These are phyloP conservation scores for Actias luna DNA, from an alignment of 2,888 invertebrate species.

Conservation along the genomic window DNA sequence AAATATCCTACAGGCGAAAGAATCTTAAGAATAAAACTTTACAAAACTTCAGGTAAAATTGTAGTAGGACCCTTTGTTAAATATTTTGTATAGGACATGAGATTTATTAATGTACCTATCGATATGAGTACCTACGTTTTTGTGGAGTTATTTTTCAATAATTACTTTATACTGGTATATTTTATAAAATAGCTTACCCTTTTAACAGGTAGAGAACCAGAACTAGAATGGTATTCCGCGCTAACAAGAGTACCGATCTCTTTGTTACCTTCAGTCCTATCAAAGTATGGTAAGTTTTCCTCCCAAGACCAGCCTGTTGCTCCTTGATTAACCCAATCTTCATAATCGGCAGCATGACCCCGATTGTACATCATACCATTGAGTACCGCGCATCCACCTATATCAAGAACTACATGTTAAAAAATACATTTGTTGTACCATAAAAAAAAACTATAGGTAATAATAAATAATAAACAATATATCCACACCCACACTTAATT, in stretches of 20 bases:
- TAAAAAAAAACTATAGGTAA: no score
- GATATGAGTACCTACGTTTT: no score
- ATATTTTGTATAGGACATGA: no score
- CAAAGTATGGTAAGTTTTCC: conserved; percentile 85
- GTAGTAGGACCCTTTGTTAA: no score
- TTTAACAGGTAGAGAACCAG: conserved; percentile 81
- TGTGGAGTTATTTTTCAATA: neutral
- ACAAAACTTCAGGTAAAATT: no score
- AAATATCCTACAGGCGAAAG: no score
- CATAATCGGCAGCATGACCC: conserved; percentile 86
- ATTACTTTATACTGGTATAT: neutral
- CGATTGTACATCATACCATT: conserved; percentile 92
- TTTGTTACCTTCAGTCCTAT: conserved; percentile 83
- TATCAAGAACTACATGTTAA: neutral
- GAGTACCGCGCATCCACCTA: conserved; percentile 86
- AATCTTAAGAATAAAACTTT: no score
- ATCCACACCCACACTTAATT: no score
- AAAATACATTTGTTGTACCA: neutral
- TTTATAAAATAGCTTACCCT: conserved; percentile 37
- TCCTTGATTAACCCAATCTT: conserved; percentile 85
- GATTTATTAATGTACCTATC: no score
- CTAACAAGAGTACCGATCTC: conserved; percentile 81
- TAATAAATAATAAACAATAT: no score
- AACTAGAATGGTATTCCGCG: conserved; percentile 73
- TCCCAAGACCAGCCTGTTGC: conserved; percentile 88